Conservation (phyloP, 2,888 invertebrate species). For the Busseola fusca region DNA sequence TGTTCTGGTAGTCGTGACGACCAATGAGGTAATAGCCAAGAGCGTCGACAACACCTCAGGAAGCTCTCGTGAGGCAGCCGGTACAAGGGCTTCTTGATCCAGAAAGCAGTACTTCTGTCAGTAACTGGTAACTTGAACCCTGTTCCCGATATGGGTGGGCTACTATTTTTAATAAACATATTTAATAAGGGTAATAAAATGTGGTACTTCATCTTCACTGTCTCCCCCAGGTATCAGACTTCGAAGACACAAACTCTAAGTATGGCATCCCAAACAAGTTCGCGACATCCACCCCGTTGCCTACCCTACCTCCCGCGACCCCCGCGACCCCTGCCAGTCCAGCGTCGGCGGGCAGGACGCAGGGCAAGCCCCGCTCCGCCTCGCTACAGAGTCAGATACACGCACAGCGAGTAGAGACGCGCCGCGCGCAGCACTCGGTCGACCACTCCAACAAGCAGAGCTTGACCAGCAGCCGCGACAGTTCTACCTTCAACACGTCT, state of each 20-base stretch:
- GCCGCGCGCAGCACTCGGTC: constrained; percentile 57
- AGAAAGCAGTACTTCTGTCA: too few relatives aligned
- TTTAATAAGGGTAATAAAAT: not conserved
- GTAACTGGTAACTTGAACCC: too few relatives aligned
- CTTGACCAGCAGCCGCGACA: constrained; percentile 70
- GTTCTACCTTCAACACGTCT: constrained; percentile 67
- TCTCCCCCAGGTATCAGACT: constrained; percentile 79
- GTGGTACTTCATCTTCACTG: not conserved
- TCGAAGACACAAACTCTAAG: constrained; percentile 80
- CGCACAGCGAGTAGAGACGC: constrained; percentile 51
- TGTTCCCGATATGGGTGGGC: not conserved
- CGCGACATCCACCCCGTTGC: constrained; percentile 64
- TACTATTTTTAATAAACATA: not conserved
- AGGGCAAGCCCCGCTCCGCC: constrained; percentile 69
- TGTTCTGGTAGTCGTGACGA: not conserved
- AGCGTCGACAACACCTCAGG: not conserved
- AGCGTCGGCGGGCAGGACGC: constrained; percentile 33
- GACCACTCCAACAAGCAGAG: constrained; percentile 62
- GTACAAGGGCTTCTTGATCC: not conserved
- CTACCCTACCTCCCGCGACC: constrained; percentile 36
- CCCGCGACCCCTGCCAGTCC: constrained; percentile 42
- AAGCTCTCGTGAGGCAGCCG: too few relatives aligned
- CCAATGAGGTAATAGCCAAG: not conserved
- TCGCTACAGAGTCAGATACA: constrained; percentile 71
- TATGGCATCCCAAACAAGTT: constrained; percentile 71